phyloP scores from a whole-genome alignment of 2,113 vertebrate genomes.

The Cheilinus undulatus region DNA sequence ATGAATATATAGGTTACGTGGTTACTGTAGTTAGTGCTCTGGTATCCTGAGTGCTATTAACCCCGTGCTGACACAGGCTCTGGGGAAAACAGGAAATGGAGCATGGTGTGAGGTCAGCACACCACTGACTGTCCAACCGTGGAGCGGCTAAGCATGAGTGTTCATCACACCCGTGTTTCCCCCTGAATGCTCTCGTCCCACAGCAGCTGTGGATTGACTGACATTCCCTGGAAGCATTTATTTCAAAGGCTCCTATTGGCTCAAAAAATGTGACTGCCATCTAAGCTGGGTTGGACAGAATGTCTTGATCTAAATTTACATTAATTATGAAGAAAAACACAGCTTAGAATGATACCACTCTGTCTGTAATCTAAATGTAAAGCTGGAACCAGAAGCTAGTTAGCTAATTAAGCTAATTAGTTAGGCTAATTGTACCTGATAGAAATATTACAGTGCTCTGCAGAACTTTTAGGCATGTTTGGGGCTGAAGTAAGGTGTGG shows the following conservation, averaged over 20 bases:
- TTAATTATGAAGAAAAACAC: neutral
- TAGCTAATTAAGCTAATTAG: too few species aligned
- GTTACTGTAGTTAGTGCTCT: constrained; percentile 15
- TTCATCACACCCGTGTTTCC: constrained; percentile 49
- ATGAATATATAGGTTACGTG: neutral
- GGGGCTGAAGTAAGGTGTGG: too few species aligned
- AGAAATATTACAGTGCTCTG: too few species aligned
- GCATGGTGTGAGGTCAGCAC: constrained; percentile 74
- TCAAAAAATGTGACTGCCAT: neutral
- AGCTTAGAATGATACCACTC: neutral
- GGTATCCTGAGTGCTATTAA: constrained; percentile 36
- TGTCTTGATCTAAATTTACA: neutral
- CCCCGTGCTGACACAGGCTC: constrained; percentile 63
- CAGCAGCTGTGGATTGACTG: constrained; percentile 36
- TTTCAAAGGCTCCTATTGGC: neutral
- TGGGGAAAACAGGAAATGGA: constrained; percentile 75
- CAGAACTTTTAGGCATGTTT: too few species aligned
- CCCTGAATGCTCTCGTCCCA: constrained; percentile 11
- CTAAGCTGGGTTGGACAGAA: neutral
- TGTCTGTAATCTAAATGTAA: neutral
- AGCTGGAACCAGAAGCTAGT: neutral
- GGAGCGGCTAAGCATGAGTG: constrained; percentile 33
- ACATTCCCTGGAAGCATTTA: neutral
- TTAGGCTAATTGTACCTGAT: too few species aligned
- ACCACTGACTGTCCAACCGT: constrained; percentile 55